Conservation (phyloP, 2,888 invertebrate genomes). For the Cecidostiba fungosa region DNA sequence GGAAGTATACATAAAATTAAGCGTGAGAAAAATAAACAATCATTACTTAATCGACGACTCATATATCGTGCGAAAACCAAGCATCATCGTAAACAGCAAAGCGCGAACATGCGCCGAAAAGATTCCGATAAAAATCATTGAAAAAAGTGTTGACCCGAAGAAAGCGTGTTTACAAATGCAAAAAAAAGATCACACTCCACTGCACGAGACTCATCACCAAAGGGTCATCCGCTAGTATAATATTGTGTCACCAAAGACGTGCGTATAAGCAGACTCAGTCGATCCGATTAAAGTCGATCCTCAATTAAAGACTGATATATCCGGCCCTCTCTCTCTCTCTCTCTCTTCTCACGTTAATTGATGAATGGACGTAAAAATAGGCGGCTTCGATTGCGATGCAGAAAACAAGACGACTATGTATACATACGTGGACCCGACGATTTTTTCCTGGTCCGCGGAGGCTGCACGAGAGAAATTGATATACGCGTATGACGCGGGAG, state of each 20-base stretch:
- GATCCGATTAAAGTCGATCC: too few relatives aligned
- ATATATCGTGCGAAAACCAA: too few relatives aligned
- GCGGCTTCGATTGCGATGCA: background rate
- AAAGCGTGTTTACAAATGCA: too few relatives aligned
- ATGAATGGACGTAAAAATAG: slow-evolving; percentile 33
- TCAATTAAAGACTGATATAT: background rate
- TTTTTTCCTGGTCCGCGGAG: background rate
- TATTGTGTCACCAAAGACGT: background rate
- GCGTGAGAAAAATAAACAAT: too few relatives aligned
- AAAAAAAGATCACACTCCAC: background rate
- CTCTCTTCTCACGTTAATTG: background rate
- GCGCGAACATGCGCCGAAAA: background rate
- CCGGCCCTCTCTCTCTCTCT: background rate
- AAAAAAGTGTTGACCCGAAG: too few relatives aligned
- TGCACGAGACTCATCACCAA: background rate
- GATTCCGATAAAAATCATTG: background rate
- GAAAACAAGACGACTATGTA: too few relatives aligned
- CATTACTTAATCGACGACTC: too few relatives aligned
- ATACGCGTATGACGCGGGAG: background rate
- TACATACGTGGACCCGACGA: background rate
- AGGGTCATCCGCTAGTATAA: too few relatives aligned
- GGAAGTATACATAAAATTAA: too few relatives aligned
- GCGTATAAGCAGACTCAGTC: background rate
- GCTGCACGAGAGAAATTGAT: too few relatives aligned
- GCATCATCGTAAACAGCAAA: background rate